Percentiles rank a stretch among this genome's conserved stretches.
phyloP scores from a whole-genome alignment of 2,888 invertebrate genomes.

The Cancer borealis region DNA sequence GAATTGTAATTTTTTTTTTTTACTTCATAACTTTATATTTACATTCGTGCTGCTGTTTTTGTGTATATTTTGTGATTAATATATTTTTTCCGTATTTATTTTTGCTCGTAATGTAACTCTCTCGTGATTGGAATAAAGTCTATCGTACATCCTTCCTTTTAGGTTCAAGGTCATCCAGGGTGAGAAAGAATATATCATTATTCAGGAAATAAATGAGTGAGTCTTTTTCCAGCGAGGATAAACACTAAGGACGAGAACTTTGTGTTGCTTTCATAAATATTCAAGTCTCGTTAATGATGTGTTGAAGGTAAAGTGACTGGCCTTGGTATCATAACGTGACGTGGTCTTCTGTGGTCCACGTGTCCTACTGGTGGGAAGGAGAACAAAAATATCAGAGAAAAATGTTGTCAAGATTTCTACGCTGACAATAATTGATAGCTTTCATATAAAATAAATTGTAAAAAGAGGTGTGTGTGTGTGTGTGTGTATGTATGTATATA shows the following conservation, averaged over 20 bases:
- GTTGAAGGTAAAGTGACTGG: not conserved
- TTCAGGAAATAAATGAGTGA: not conserved
- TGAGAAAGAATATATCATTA: not conserved
- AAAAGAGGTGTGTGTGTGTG: not conserved
- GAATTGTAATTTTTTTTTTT: not conserved
- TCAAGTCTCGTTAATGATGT: conserved; percentile 8
- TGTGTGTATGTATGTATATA: too few relatives aligned
- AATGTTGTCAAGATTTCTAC: not conserved
- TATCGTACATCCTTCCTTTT: not conserved
- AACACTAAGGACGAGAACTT: not conserved
- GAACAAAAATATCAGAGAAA: not conserved
- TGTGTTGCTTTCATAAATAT: not conserved
- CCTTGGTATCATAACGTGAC: not conserved
- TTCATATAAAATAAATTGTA: not conserved
- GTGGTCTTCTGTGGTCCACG: not conserved
- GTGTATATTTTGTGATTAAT: not conserved
- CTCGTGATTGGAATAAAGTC: not conserved
- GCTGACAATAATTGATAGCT: not conserved
- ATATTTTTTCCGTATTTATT: not conserved
- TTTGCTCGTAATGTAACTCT: not conserved
- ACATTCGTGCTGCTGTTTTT: not conserved
- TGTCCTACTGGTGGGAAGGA: not conserved
- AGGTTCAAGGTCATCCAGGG: not conserved
- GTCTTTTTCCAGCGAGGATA: not conserved
- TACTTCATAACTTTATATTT: not conserved